Base-by-base conservation (phyloP, 2,888 invertebrate genomes). In the Sinodicranocentrus sp. region DNA sequence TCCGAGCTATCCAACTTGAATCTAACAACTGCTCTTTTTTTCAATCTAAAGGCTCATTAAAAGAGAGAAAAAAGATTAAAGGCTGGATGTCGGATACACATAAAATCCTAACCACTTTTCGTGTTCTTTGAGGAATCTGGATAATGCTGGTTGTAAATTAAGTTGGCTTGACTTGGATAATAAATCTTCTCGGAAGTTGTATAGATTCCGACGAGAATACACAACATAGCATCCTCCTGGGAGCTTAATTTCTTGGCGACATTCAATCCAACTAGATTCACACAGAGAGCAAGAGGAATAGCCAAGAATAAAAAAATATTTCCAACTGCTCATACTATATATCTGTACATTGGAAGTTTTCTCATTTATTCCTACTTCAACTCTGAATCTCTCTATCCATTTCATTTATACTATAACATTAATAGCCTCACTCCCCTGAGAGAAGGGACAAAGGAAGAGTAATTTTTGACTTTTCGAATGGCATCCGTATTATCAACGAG, bases 81-180 rank as follows among this genome's bases (percentile, higher is more conserved):
- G 15, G 15, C 15, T n/a, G n/a, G 48, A 2, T 39, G 5, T n/a
- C n/a, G 48, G 48, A 39, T 15, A 48, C 3, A 48, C 6, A 48
- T 10, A 48, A 48, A 48, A 48, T 48, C 48, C 48, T 8, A 15
- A 48, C 33, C 33, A 48, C n/a, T 48, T 48, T n/a, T n/a, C 15
- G 6, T 48, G 48, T 48, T 48, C n/a, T n/a, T 10, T 48, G n/a
- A 48, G 2, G 10, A 48, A n/a, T 48, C 48, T 48, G 15, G 48
- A 23, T 57, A 57, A 57, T 57, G 23, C 25, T 13, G 57, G 25
- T n/a, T 57, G 25, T 57, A 57, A 57, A 57, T 57, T 57, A 57
- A 25, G 57, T 10, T 48, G 57, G 57, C 25, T 19, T 33, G 39
- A 33, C 63, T 33, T 63, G 21, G 26, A 28, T 28, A 3, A 21